phyloP scores from a whole-genome alignment of 2,113 vertebrate species.

The Herpailurus yagouaroundi region DNA sequence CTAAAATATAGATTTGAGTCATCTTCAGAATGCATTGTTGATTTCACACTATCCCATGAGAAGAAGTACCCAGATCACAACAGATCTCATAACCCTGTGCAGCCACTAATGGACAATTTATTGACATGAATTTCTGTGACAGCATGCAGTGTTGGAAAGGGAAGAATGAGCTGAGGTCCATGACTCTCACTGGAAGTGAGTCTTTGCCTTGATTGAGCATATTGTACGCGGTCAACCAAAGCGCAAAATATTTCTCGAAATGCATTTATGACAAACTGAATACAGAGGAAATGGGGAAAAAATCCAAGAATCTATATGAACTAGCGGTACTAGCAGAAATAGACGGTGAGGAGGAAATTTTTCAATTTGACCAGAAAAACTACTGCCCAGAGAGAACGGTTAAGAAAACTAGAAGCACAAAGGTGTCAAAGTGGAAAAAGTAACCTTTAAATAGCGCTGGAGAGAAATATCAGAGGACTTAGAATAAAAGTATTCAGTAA shows the following conservation, averaged over 20 bases:
- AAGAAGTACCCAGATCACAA: background rate
- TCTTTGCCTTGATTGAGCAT: background rate
- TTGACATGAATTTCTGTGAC: conserved; percentile 7
- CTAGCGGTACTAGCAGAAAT: background rate
- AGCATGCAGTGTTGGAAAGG: background rate
- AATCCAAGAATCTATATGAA: background rate
- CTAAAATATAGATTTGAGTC: background rate
- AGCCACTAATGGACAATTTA: conserved; percentile 5
- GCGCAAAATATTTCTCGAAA: background rate
- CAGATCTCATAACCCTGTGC: background rate
- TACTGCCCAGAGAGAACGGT: background rate
- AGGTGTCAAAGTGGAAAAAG: background rate
- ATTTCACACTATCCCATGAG: background rate
- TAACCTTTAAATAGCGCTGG: background rate
- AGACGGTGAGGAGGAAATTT: background rate
- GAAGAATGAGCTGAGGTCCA: background rate
- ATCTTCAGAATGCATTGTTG: background rate
- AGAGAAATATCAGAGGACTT: conserved; percentile 14
- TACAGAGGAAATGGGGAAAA: background rate
- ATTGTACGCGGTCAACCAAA: background rate
- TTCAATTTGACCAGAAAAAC: background rate
- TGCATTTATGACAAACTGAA: background rate
- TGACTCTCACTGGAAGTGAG: background rate
- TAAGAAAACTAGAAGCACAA: background rate
- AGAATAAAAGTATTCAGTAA: conserved; percentile 48